Evolutionary conservation across 92 coral and sea anemone species (phyloP), one percentile per base, ranked within the genome.

Genomic region (Micromussa lordhowensis): DNA sequence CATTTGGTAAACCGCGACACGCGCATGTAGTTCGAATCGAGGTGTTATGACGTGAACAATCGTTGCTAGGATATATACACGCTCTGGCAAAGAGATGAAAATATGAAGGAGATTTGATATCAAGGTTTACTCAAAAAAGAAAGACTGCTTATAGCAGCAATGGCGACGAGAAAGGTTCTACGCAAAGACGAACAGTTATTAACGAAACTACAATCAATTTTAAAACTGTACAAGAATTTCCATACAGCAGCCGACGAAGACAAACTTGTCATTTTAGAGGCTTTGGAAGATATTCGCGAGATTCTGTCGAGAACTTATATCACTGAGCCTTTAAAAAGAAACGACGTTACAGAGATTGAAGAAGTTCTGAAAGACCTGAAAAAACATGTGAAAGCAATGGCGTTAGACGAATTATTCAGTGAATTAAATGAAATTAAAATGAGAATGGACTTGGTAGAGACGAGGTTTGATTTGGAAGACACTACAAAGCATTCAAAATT

Each of bases 321-420:
- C 69, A n/a, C 58, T 17, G 77, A 77, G 26, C 74, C 49, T 49
- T 26, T 84, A 18, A 19, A 34, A 17, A 63, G 51, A 54, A 81
- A 74, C 24, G 92, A 92, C 17, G 55, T 75, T 21, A 28, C 30
- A 36, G 78, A 63, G 35, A 81, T 92, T 21, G 86, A 82, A 34
- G 36, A 31, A 10, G 72, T 90, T 32, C 51, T 90, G 49, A 79
- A 77, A 32, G 87, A 81, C n/a, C 80, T 92, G 58, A 61, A 77
- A 53, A 63, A 75, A 28, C 80, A 92, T 24, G 95, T 87, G 44
- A 89, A 80, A 17, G 79, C 85, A 49, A 84, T 92, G 59, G 95
- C 95, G 22, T 66, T 92, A 15, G 81, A 38, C 24, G 48, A 87
- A 21, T 75, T 92, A 68, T 55, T 85, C 34, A 75, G 80, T 34